Evolutionary conservation across 2,113 vertebrate species (phyloP), one percentile per base, ranked within the genome.

Genomic region (Sinocyclocheilus grahami): DNA sequence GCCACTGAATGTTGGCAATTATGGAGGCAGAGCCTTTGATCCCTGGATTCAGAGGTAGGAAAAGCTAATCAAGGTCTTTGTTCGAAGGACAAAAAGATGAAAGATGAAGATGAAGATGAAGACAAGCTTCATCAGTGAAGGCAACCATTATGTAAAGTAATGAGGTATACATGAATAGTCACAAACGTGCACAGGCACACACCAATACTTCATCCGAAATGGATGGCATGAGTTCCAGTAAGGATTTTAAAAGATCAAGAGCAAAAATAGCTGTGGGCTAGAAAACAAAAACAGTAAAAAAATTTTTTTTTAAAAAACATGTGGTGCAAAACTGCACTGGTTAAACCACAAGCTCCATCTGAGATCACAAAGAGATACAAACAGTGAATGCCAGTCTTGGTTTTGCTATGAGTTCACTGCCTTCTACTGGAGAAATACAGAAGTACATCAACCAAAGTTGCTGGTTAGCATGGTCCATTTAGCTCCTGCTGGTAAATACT

Each of bases 1-100:
- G 27, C 65, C 24, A 30, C 39, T 46, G 22, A 82, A 67, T 82
- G 39, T 37, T 58, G 77, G 53, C 48, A 80, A 79, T 62, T 62
- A 80, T 67, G 62, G 14, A 82, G 46, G 4, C 63, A 82, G 22
- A 80, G 20, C 58, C 58, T 62, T 71, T 82, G 63, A 53, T 82
- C 16, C 27, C 5, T 71, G 39, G n/a, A 67, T 42, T 48, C 24
- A 18, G 37, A 63, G 60, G n/a, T 63, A 37, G 81, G 63, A 71
- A 82, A 82, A 71, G 27, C 81, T 69, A 82, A 82, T 82, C 63
- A 71, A 82, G 63, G 46, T 69, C 46, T 53, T 82, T 82, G 60
- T 82, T 37, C 1, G 4, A 18, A 71, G 27, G 7, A 82, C 46
- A 48, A 67, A 67, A 16, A 48, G 7, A 24, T 63, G 37, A 80